Conservation (phyloP, 2,797 vertebrate genomes). For the Telmatherina bonti region DNA sequence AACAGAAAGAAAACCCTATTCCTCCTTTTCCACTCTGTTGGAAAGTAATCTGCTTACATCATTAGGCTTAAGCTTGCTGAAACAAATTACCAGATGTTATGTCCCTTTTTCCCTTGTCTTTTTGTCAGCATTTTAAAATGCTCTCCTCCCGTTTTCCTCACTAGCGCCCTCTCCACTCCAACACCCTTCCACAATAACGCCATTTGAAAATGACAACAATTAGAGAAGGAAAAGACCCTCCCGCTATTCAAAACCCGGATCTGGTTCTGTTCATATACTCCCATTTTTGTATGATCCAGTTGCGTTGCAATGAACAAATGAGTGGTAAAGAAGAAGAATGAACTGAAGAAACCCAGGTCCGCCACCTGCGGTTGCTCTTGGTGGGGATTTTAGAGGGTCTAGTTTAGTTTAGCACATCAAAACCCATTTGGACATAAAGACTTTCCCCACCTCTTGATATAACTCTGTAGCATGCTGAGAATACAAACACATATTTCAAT, state of each 20-base stretch:
- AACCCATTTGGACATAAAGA: constrained; percentile 95
- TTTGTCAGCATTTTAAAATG: constrained; percentile 87
- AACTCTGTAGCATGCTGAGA: constrained; percentile 89
- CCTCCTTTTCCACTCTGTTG: constrained; percentile 80
- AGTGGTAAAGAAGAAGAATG: constrained; percentile 90
- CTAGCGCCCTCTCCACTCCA: constrained; percentile 85
- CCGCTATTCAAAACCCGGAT: constrained; percentile 85
- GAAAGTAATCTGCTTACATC: constrained; percentile 98
- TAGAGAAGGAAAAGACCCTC: constrained; percentile 85
- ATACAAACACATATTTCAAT: constrained; percentile 93
- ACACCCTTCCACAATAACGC: constrained; percentile 89
- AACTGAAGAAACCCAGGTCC: constrained; percentile 94
- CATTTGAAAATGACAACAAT: constrained; percentile 93
- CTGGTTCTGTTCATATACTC: constrained; percentile 75
- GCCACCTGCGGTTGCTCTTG: constrained; percentile 91
- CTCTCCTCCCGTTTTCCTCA: constrained; percentile 87
- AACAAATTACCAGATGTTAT: constrained; percentile 98
- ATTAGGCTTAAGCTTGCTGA: constrained; percentile 94
- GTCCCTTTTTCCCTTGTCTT: constrained; percentile 80
- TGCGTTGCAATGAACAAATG: constrained; percentile 93
- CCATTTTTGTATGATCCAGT: constrained; percentile 89
- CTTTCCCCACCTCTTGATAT: constrained; percentile 90
- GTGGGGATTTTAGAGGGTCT: constrained; percentile 88
- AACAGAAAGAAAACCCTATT: constrained; percentile 35
- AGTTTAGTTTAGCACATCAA: constrained; percentile 96